phyloP scores from a whole-genome alignment of 2,113 vertebrate species.

The Lagopus leucura region DNA sequence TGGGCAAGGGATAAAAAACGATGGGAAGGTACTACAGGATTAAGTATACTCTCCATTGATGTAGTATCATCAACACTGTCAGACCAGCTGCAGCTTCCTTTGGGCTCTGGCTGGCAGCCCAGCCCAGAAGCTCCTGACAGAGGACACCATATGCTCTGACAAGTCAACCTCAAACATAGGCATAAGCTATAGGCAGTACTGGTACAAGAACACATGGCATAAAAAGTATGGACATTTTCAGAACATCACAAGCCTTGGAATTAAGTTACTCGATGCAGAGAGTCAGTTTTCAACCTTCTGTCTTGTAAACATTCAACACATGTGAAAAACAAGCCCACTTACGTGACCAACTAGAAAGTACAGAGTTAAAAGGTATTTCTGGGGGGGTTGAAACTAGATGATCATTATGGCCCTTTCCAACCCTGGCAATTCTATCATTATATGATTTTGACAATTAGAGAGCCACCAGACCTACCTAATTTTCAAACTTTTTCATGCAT shows the following conservation, averaged over 20 bases:
- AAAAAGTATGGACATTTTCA: not conserved
- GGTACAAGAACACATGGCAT: not conserved
- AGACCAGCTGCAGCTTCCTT: not conserved
- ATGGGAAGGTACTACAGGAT: not conserved
- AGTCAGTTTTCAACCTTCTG: conserved; percentile 14
- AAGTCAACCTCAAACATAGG: not conserved
- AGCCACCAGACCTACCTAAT: not conserved
- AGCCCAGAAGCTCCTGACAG: not conserved
- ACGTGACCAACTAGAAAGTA: not conserved
- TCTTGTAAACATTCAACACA: not conserved
- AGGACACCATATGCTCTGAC: not conserved
- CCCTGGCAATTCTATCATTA: too few relatives aligned
- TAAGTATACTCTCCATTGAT: not conserved
- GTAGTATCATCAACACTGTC: not conserved
- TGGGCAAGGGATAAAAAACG: not conserved
- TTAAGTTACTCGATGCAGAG: conserved; percentile 7
- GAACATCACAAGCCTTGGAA: conserved; percentile 10
- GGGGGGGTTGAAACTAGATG: not conserved
- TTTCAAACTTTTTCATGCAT: not conserved
- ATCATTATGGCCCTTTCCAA: too few relatives aligned
- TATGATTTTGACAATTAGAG: not conserved
- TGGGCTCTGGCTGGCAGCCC: not conserved
- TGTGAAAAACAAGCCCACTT: conserved; percentile 36
- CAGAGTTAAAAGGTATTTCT: not conserved
- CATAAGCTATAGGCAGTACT: not conserved